Evolutionary conservation across 1,140 invertebrate species (phyloP), one percentile per base, ranked within the genome.

Genomic region (Eriosoma lanigerum): DNA sequence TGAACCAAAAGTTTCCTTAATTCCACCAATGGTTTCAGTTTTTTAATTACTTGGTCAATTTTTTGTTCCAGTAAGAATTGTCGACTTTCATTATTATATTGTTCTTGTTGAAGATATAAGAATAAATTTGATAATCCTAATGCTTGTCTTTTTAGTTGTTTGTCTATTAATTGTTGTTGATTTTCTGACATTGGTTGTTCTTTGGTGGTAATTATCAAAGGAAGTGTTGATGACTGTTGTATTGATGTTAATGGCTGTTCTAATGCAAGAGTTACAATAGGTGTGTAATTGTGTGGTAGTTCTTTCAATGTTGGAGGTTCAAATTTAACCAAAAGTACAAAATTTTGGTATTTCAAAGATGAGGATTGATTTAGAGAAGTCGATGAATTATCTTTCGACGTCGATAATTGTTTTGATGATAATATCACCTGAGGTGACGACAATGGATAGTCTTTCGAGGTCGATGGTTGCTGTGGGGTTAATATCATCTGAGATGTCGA

Each of bases 1-100:
- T 3, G 21, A 72, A 72, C 12, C 9, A 6, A 50, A 19, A 50
- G 44, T 13, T 29, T 21, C 46, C 46, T 52, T n/a, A 72, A 29
- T 72, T 32, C 48, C 68, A 72, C 29, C 26, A 72, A 29, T n/a
- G 48, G 68, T 32, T 32, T 72, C 10, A 72, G 9, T 29, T 52
- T 15, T n/a, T 9, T 29, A 4, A 5, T 15, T 12, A 52, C 17
- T 6, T 0, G 0, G 1, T 15, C 1, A 1, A 72, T 17, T 13
- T 1, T 8, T 52, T 32, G 24, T 29, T 12, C 10, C 1, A 38
- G 8, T 8, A 72, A 13, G 1, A 2, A 0, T 4, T 32, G 26
- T 5, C 21, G 21, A 24, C 17, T 70, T 12, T 50, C 8, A 8
- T 21, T n/a, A 0, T n/a, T 0, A 17, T 12, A 9, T 38, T 44